These are phyloP conservation scores for Hemistola chrysoprasaria DNA, from an alignment of 2,888 invertebrate species.

Conservation along the genomic window DNA sequence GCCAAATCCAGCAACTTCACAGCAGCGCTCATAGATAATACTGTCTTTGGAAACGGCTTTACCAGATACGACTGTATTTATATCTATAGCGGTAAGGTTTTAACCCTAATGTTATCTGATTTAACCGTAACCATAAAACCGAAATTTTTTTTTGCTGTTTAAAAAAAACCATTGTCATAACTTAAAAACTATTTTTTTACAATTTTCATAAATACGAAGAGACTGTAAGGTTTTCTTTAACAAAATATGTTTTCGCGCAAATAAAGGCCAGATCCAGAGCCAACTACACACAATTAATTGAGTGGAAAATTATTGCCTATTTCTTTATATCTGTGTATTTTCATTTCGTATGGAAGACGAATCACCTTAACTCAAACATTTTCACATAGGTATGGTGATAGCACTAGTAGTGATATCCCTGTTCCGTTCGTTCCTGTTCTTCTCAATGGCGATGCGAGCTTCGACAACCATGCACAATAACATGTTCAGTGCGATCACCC, in stretches of 20 bases:
- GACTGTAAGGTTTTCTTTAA: no score
- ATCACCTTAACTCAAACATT: not conserved
- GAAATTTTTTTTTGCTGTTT: not conserved
- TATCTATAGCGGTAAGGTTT: conserved; percentile 68
- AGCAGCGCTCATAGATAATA: conserved; percentile 39
- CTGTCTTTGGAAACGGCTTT: conserved; percentile 38
- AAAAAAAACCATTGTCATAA: no score
- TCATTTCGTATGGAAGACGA: no score
- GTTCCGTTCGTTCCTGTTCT: conserved; percentile 82
- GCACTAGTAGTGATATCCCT: conserved; percentile 74
- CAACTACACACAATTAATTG: no score
- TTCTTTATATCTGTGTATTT: no score
- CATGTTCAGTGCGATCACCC: conserved; percentile 92
- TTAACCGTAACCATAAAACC: no score
- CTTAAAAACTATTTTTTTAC: no score
- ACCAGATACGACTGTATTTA: conserved; percentile 72
- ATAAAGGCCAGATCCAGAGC: no score
- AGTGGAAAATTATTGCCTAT: no score
- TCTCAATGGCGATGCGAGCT: conserved; percentile 86
- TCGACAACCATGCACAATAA: conserved; percentile 89
- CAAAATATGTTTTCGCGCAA: no score
- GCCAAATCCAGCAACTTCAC: conserved; percentile 38
- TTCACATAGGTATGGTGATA: conserved; percentile 68
- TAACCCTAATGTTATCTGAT: no score
- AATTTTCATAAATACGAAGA: no score